Base-by-base conservation (phyloP, 2,888 invertebrate species). In the Zygaena filipendulae region DNA sequence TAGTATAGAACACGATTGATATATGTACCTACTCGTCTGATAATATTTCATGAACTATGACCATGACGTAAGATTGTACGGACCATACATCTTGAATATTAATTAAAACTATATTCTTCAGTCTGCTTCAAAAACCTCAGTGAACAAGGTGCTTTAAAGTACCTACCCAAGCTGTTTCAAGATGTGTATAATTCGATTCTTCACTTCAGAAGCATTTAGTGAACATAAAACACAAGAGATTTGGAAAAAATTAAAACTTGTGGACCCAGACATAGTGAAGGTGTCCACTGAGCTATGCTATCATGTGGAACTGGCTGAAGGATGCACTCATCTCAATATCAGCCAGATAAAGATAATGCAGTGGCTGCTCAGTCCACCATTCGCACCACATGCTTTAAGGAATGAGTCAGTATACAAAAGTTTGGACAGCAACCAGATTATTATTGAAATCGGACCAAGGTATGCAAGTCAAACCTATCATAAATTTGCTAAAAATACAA, bases 381-480 rank as follows among this genome's bases (percentile, higher is more conserved):
- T 91, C 24, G 70, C 85, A 34, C 82, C 84, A 1, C 64, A 84
- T 27, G 81, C 81, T 13, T 59, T 92, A 23, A 80, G 70, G 25
- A 72, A 80, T 47, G 64, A 74, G 37, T 81, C 84, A 18, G 54
- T 66, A 8, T 81, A 86, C 38, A 70, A 69, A 27, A 51, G 61
- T 38, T 49, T 67, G 13, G 49, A 56, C 23, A 49, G 55, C 19
- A 61, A 68, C 31, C 61, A 77, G 35, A 58, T 71, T 13, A 39
- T 94, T 4, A 83, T 96, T 47, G 96, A 96, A 83, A 91, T 95
- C 58, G 96, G 96, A 13, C 96, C 96, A 18, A 87, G 90, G 90
- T 89, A 72, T 47, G 32, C 29, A 14, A 10, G 4, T 27, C 20
- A 4, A 19, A 9, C 9, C n/a, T 25, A 6, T 6, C 11, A 11